Evolutionary conservation across 2,888 invertebrate genomes (phyloP).

Genomic region (Iphiclides podalirius): DNA sequence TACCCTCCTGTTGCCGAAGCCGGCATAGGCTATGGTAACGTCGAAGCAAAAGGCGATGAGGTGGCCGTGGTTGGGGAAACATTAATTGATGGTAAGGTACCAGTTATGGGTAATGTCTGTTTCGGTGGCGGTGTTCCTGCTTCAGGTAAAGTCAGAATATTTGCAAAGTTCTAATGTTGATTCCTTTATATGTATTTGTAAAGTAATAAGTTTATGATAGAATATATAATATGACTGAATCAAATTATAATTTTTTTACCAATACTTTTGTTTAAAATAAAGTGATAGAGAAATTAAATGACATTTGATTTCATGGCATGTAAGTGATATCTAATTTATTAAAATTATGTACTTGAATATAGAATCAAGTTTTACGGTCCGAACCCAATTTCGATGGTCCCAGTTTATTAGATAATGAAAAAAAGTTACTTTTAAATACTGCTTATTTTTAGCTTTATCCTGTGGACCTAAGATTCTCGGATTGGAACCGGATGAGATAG

Average conservation of each 20-base stretch:
- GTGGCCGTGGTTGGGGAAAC: slow-evolving; percentile 6
- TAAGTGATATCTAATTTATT: too few species aligned
- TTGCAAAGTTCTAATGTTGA: slow-evolving; percentile 10
- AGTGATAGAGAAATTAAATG: neutral
- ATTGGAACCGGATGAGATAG: too few species aligned
- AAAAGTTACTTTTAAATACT: too few species aligned
- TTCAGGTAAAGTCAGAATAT: slow-evolving; percentile 12
- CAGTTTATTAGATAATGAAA: too few species aligned
- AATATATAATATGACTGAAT: neutral
- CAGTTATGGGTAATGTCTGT: slow-evolving; percentile 11
- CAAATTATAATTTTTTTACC: neutral
- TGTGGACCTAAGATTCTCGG: too few species aligned
- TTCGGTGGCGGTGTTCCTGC: slow-evolving; percentile 15
- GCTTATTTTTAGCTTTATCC: too few species aligned
- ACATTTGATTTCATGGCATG: neutral
- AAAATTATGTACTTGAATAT: too few species aligned
- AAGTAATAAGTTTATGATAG: neutral
- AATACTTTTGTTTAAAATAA: neutral
- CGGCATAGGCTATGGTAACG: slow-evolving; percentile 9
- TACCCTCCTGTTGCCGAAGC: neutral
- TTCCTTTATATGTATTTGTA: too few species aligned
- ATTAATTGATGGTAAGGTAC: slow-evolving; percentile 13
- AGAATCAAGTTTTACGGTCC: too few species aligned
- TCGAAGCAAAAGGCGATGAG: slow-evolving; percentile 6
- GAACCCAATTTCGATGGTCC: too few species aligned